Evolutionary conservation across 2,888 invertebrate species (phyloP), one percentile per base, ranked within the genome.

Genomic region (Drosophila infuscata): DNA sequence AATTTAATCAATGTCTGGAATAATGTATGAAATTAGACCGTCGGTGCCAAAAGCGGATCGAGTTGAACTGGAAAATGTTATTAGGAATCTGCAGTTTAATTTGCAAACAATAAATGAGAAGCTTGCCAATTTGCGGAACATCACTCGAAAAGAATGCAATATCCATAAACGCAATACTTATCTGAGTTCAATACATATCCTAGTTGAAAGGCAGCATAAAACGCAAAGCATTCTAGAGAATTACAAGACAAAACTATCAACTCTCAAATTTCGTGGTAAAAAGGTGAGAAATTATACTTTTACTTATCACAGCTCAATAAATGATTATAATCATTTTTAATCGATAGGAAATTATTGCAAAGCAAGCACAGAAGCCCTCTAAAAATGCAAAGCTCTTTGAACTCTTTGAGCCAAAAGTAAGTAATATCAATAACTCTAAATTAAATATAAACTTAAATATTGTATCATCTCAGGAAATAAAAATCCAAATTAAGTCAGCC

Each of bases 361-460:
- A 30, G 36, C 25, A 15, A 54, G 20, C 4, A 0, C 41, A 54
- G 8, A 62, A 30, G 25, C 49, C 43, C 7, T 12, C 25, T 0
- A 70, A 52, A 70, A 77, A 79, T 35, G 12, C 15, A 2, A 79
- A 79, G 7, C 69, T 79, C 12, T 43, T 63, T n/a, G 78, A 79
- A 33, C 65, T 79, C 8, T 69, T 79, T n/a, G 76, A 76, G 1
- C 7, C 64, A 30, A 35, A 43, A 17, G 78, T 78, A 52, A 56
- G 57, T 33, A 15, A n/a, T 7, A 0, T 33, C 25, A 6, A 12
- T 33, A 6, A n/a, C 2, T 54, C 9, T 17, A 4, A 11, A 7
- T 7, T 6, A 17, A 12, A 25, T 30, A 8, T 25, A 8, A 48
- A 1, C 15, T 48, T 5, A 48, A 17, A 1, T 6, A 33, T 51